Percentiles rank a stretch among this genome's conserved stretches.
Conservation (phyloP, 2,888 invertebrate species). For the Trisateles emortualis region DNA sequence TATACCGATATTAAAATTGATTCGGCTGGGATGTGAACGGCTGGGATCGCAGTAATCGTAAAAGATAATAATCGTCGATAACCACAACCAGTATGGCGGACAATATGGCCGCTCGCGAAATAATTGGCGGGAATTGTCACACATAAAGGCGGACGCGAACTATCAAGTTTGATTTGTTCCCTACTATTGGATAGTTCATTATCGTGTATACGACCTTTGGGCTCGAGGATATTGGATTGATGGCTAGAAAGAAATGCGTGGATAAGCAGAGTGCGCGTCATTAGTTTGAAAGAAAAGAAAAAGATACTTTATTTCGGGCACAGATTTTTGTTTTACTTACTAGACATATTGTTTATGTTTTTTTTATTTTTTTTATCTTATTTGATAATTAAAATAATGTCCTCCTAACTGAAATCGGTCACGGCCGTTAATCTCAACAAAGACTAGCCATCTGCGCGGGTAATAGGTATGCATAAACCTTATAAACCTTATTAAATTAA, state of each 20-base stretch:
- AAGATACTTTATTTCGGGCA: no score
- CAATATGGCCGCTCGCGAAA: slow-evolving; percentile 46
- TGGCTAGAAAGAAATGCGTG: neutral
- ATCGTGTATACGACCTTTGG: slow-evolving; percentile 4
- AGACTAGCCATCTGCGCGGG: no score
- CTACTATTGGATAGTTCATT: slow-evolving; percentile 22
- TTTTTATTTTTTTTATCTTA: no score
- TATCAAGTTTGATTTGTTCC: slow-evolving; percentile 31
- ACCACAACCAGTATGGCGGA: slow-evolving; percentile 51
- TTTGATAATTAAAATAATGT: no score
- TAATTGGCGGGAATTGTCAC: slow-evolving; percentile 55
- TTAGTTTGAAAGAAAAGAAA: neutral
- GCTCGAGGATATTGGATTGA: neutral
- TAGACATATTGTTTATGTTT: no score
- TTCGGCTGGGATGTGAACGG: slow-evolving; percentile 39
- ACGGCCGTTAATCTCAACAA: no score
- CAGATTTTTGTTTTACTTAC: no score
- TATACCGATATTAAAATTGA: slow-evolving; percentile 57
- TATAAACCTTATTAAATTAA: no score
- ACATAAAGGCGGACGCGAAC: slow-evolving; percentile 21
- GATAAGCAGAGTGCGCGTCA: neutral
- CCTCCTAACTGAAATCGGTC: no score
- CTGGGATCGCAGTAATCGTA: slow-evolving; percentile 55
- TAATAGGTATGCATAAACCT: no score
- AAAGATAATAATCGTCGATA: slow-evolving; percentile 64